Base-by-base conservation (phyloP, 2,797 vertebrate genomes). In the Miichthys miiuy region DNA sequence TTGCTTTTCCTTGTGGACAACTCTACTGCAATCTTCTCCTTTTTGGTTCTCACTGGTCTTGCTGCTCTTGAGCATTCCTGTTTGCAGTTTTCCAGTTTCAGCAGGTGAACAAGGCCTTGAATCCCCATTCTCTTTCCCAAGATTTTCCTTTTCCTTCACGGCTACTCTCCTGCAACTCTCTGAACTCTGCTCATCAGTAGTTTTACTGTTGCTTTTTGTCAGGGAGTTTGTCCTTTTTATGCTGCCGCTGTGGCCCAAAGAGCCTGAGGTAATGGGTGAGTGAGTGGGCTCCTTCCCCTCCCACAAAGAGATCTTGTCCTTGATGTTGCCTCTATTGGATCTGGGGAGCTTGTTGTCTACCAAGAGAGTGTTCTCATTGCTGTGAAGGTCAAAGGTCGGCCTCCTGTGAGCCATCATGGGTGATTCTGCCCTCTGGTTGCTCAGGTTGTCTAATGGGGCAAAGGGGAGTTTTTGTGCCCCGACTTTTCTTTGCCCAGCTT, bases 231-330 rank as follows among this genome's bases (percentile, higher is more conserved):
- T 94, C 80, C 91, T 90, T 58, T 85, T 95, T 34, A 83, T 68
- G 66, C 51, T 2, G 2, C 46, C 1, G 25, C 81, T 48, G 6
- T 83, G 87, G 9, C 68, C 82, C 12, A 82, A 57, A 41, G 79
- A 30, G 0, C 85, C 38, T 4, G 84, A 84, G 46, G 90, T 76
- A n/a, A 72, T 69, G 50, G 89, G 18, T 54, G 84, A 61, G n/a
- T 86, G 68, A 5, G 76, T 16, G 9, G 89, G 80, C 75, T 97
- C 97, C 87, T 98, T 99, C 56, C 96, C 96, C 87, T 99, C 98
- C 98, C 98, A 99, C 70, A 97, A 94, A 20, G 97, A 98, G 84
- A 99, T 99, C 92, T 99, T 99, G 83, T 97, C 97, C 90, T 96
- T 97, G 83, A 99, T 98, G 89, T 96, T 97, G 83, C 96, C 92